Conservation (phyloP, 2,113 vertebrate species). For the Pelusios castaneus region DNA sequence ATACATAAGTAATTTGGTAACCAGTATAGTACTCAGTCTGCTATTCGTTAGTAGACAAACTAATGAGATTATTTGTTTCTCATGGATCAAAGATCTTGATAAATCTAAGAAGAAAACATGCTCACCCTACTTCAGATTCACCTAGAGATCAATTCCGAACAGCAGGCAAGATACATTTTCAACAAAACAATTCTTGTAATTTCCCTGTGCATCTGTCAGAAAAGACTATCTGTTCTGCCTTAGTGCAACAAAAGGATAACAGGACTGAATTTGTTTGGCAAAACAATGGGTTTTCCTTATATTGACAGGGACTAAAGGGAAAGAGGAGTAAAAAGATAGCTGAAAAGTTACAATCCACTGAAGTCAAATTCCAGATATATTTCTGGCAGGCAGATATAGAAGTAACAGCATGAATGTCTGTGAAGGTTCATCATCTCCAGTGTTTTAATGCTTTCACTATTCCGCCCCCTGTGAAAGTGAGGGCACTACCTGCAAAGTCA, state of each 20-base stretch:
- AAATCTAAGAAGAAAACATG: not conserved
- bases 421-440: not conserved
- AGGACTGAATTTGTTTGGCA: not conserved
- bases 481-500: not conserved
- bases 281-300: not conserved
- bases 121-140: not conserved
- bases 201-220: not conserved
- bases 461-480: not conserved
- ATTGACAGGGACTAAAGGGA: too few species aligned
- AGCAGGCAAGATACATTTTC: not conserved
- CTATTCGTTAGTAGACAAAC: not conserved
- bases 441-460: not conserved
- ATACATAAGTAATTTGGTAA: not conserved
- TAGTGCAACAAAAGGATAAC: not conserved
- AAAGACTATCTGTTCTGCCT: not conserved
- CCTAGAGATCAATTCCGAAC: not conserved
- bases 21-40: not conserved
- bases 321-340: not conserved
- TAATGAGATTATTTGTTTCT: too few species aligned
- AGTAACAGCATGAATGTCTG: not conserved
- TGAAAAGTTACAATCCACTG: not conserved
- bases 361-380: too few species aligned
- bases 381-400: not conserved
- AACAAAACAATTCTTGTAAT: not conserved
- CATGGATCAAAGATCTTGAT: not conserved